Percentiles rank a stretch among this genome's conserved stretches.
These are phyloP conservation scores for Lagopus leucura DNA, from an alignment of 2,113 vertebrate species.

Conservation along the genomic window DNA sequence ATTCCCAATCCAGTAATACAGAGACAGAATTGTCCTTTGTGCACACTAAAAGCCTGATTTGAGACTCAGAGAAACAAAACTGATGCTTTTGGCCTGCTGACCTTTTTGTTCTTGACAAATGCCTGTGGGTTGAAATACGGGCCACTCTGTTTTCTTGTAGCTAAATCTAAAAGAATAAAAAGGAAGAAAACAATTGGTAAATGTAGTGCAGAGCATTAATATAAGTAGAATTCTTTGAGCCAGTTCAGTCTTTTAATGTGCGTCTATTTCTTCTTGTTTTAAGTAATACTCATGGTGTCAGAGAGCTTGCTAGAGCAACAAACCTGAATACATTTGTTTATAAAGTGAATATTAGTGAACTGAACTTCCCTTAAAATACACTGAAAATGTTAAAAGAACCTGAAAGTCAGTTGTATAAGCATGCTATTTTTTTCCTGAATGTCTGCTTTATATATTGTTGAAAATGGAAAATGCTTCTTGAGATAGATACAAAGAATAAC, in stretches of 20 bases:
- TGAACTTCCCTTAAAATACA: background rate
- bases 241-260: background rate
- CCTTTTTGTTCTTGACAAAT: conserved; percentile 28
- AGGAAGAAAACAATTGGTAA: background rate
- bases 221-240: background rate
- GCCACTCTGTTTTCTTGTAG: background rate
- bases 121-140: background rate
- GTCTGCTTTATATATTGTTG: background rate
- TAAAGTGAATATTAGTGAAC: background rate
- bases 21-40: conserved; percentile 50
- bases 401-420: background rate
- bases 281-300: background rate
- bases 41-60: background rate
- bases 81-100: conserved; percentile 42
- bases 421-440: background rate
- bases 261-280: background rate
- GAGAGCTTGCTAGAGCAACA: background rate
- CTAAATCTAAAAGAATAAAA: background rate
- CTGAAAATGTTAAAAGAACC: background rate
- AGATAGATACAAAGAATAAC: background rate
- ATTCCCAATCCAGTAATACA: conserved; percentile 46
- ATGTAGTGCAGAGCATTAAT: background rate
- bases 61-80: conserved; percentile 5
- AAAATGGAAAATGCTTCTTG: background rate
- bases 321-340: background rate